Evolutionary conservation across 2,797 vertebrate genomes (phyloP), one percentile per base, ranked within the genome.

Genomic region (Cyprinella venusta): DNA sequence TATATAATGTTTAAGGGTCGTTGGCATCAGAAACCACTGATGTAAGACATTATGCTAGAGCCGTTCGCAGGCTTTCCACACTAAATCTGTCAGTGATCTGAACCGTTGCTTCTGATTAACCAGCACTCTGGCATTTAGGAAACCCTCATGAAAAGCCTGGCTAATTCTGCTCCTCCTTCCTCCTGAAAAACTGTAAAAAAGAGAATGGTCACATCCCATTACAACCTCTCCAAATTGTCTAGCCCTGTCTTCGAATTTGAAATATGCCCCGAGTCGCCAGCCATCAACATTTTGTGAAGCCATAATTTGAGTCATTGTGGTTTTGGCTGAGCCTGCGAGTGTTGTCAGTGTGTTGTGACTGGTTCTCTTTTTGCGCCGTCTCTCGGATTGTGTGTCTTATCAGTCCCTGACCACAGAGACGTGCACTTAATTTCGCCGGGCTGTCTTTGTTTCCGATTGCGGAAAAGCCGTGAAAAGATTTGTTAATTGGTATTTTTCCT

Each of bases 401-500:
- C 86, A 86, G 75, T 16, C 56, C 64, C 70, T 65, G 74, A 87
- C 68, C 79, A 81, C 59, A 56, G 79, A 80, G 80, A 67, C 82
- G 19, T 80, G 36, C 52, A 68, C 52, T 79, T 88, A 86, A 88
- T 89, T 88, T 80, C 71, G 65, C 76, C 42, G 18, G 8, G 52
- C 78, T 40, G 13, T 56, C 84, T 89, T 88, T 89, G 84, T 88
- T 86, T 86, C 63, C 38, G 12, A 45, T 85, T 80, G 65, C 67
- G 24, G 79, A 79, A 54, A 18, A 86, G 81, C 59, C 38, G 36
- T 26, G 50, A 69, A 84, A 87, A 81, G 48, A 80, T 48, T 40
- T 65, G 80, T 86, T 88, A 87, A 88, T 89, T 89, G 87, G 85
- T 84, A 70, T 82, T 81, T 76, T 21, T 48, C 76, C 78, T 88